These are phyloP conservation scores for Caenorhabditis brenneri DNA, from an alignment of 1,140 invertebrate genomes.

Conservation along the genomic window DNA sequence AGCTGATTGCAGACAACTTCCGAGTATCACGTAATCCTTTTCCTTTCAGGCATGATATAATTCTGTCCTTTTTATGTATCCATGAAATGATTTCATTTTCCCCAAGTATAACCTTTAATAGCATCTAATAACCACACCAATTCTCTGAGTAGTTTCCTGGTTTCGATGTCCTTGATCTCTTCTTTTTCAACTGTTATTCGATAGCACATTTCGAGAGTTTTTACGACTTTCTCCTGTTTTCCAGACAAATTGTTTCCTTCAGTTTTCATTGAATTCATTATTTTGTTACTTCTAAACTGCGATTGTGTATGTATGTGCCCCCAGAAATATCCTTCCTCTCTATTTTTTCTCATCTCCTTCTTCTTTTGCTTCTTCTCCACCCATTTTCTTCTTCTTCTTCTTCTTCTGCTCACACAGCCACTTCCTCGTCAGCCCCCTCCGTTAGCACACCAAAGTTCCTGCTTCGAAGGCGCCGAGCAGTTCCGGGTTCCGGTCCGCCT, in stretches of 20 bases:
- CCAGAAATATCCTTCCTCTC: neutral
- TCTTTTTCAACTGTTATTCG: no score
- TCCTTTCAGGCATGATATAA: neutral
- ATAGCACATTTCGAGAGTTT: no score
- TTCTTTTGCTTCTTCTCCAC: neutral
- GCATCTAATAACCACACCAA: no score
- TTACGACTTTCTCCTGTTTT: neutral
- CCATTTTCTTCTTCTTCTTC: neutral
- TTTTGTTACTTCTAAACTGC: neutral
- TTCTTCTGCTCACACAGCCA: neutral
- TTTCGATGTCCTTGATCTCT: no score
- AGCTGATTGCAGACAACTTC: neutral
- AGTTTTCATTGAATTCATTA: neutral
- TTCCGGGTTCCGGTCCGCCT: slow-evolving; percentile 35
- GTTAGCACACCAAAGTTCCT: slow-evolving; percentile 34
- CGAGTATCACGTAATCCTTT: neutral
- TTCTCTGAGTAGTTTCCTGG: no score
- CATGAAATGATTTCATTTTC: neutral
- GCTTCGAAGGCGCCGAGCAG: neutral
- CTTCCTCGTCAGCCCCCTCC: neutral
- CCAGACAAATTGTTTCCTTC: neutral
- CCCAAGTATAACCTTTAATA: neutral
- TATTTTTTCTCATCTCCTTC: neutral
- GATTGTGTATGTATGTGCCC: neutral
- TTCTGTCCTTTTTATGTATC: neutral